Evolutionary conservation across 2,888 invertebrate species (phyloP).

Genomic region (Drosophila neoperkinsi): DNA sequence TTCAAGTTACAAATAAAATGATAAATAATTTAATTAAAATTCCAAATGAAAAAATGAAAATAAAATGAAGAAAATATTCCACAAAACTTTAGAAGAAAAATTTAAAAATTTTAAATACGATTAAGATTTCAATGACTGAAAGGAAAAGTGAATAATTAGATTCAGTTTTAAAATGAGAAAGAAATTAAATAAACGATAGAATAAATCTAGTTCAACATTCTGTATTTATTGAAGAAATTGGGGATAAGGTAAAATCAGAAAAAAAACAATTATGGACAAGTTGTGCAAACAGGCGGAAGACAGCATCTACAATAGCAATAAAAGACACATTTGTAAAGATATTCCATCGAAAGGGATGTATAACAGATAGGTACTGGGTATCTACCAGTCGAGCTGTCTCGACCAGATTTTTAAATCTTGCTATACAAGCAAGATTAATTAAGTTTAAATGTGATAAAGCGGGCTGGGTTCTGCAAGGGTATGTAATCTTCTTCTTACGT

Average conservation of each 20-base stretch:
- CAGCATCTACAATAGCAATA: neutral
- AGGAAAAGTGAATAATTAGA: neutral
- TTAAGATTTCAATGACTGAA: neutral
- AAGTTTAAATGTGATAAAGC: neutral
- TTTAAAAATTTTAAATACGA: neutral
- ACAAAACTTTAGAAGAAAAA: too few species aligned
- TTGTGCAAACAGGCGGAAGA: neutral
- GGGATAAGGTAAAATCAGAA: neutral
- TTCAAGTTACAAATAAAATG: too few species aligned
- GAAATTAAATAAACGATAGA: neutral
- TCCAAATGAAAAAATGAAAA: too few species aligned
- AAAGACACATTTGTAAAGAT: neutral
- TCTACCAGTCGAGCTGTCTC: neutral
- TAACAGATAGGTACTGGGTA: neutral
- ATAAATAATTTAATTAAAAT: too few species aligned
- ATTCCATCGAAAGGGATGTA: neutral
- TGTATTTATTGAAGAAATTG: neutral
- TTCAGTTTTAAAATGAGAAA: neutral
- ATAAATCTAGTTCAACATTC: neutral
- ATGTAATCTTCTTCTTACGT: neutral
- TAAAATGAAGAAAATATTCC: too few species aligned
- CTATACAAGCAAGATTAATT: neutral
- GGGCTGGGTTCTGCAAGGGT: neutral
- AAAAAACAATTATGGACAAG: neutral
- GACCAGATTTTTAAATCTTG: neutral